phyloP scores from a whole-genome alignment of 2,113 vertebrate genomes.

The Hoplias malabaricus region DNA sequence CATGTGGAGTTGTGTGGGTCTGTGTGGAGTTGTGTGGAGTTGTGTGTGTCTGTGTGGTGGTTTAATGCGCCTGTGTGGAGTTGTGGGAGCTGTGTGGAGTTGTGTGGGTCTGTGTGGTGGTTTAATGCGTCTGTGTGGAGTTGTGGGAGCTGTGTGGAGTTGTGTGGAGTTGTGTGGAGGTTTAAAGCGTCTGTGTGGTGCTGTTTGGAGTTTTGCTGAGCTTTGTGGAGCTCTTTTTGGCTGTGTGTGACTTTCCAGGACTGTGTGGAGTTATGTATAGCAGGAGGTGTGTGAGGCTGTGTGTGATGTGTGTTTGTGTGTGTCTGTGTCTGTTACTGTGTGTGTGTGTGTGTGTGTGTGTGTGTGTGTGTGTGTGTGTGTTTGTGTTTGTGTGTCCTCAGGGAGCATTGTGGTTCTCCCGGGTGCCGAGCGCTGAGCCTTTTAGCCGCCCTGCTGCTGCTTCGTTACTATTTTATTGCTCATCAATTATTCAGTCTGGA shows the following conservation, averaged over 20 bases:
- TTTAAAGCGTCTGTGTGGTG: too few relatives aligned
- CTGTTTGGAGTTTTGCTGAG: too few relatives aligned
- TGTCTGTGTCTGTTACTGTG: constrained; percentile 20
- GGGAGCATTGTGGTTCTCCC: constrained; percentile 34
- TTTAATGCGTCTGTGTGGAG: too few relatives aligned
- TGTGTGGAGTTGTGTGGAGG: too few relatives aligned
- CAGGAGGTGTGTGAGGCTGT: constrained; percentile 19
- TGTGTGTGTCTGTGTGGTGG: too few relatives aligned
- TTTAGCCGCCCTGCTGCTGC: constrained; percentile 44
- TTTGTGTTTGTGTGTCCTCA: constrained; percentile 20
- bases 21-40: neutral
- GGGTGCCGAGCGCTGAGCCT: constrained; percentile 40
- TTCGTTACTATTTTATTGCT: constrained; percentile 60
- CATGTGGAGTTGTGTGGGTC: neutral
- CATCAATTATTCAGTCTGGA: constrained; percentile 55
- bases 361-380: constrained; percentile 24
- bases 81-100: too few relatives aligned
- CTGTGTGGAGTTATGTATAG: too few relatives aligned
- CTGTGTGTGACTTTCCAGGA: constrained; percentile 28
- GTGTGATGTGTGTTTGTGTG: constrained; percentile 13
- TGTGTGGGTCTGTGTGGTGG: constrained; percentile 33
- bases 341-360: constrained; percentile 43
- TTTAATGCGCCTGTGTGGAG: too few relatives aligned
- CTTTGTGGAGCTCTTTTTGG: too few relatives aligned
- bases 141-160: neutral